These are phyloP conservation scores for Chymomyza costata DNA, from an alignment of 1,140 invertebrate genomes.

Conservation along the genomic window DNA sequence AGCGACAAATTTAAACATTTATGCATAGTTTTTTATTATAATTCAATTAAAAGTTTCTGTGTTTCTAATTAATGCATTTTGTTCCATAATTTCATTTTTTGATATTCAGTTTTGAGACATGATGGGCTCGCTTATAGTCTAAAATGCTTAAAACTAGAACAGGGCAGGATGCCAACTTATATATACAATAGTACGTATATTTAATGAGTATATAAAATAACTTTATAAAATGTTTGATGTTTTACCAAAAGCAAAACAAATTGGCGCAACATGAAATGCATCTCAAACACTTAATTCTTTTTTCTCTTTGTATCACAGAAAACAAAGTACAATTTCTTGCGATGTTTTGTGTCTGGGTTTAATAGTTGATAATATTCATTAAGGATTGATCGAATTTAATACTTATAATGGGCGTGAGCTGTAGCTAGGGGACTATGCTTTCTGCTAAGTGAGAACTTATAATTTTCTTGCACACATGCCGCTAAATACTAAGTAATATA, in stretches of 20 bases:
- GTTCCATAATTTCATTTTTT: constrained; percentile 26
- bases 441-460: neutral
- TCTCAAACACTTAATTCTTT: constrained; percentile 41
- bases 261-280: constrained; percentile 24
- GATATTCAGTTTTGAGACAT: constrained; percentile 27
- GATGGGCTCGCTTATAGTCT: constrained; percentile 12
- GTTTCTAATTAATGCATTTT: constrained; percentile 18
- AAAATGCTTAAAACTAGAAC: too few relatives aligned
- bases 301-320: constrained; percentile 62
- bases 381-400: neutral
- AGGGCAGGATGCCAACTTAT: too few relatives aligned
- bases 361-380: neutral
- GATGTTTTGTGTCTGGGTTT: too few relatives aligned
- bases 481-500: constrained; percentile 19
- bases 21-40: constrained; percentile 48
- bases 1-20: constrained; percentile 33
- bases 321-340: constrained; percentile 45
- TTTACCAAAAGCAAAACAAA: constrained; percentile 36
- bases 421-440: neutral
- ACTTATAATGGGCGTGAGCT: too few relatives aligned
- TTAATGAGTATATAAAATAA: too few relatives aligned
- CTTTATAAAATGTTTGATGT: too few relatives aligned
- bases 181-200: too few relatives aligned
- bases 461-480: constrained; percentile 29
- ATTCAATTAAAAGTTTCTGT: constrained; percentile 43